Base-by-base conservation (phyloP, 2,888 invertebrate species). In the Agonopterix subpropinquella region DNA sequence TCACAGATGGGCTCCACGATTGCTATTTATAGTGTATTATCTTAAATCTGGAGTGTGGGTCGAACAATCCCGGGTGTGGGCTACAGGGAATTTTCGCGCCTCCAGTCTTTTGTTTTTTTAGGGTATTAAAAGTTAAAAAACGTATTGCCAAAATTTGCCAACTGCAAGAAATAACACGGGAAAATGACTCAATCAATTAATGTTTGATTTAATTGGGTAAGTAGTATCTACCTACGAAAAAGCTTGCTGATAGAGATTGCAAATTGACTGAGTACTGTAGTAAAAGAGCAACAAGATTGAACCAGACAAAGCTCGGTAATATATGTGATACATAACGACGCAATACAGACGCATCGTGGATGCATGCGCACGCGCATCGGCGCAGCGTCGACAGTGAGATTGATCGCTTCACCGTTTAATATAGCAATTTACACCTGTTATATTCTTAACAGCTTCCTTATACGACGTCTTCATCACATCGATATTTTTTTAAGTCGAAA, bases 391-490 rank as follows among this genome's bases (percentile, higher is more conserved):
- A 66, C 70, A 66, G 63, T 39, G 58, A 69, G 75, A 80, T 79
- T 73, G 77, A 82, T 83, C 65, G 67, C 58, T 52, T 52, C 56
- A 55, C 58, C 53, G 53, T 75, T 79, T 66, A 82, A 80, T 76
- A 73, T 65, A 78, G 74, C 77, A 77, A 81, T 82, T 83, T 80
- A 79, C 82, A 80, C 80, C 75, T 80, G 76, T 73, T 75, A 70
- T 56, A 64, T 57, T 62, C 62, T 64, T 68, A 65, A 66, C 65
- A 59, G 62, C 62, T 58, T 57, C 67, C 64, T 72, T 66, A 59
- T 64, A 61, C 59, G 15, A 72, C 56, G 45, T 53, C 59, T 65
- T 70, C 64, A 72, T 67, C 58, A 54, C 50, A 46, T 57, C 42
- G 44, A 50, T 50, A 50, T 47, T 50, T 47, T 50, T 13, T 45